A percentile compares a stretch with the other conserved stretches of the same genome.
These are phyloP conservation scores for Somateria mollissima DNA, from an alignment of 2,797 vertebrate species.

Conservation along the genomic window DNA sequence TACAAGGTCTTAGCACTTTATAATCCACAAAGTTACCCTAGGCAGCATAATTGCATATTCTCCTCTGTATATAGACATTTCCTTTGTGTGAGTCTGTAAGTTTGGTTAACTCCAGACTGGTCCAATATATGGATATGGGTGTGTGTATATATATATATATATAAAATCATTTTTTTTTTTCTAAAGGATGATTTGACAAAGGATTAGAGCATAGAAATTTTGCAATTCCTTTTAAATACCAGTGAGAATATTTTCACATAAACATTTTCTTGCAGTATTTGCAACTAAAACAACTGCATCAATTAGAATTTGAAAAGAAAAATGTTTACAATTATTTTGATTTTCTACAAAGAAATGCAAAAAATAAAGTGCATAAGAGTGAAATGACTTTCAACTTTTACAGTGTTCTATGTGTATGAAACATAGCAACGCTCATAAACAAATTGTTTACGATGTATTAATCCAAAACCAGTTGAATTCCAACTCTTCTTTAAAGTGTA, in stretches of 20 bases:
- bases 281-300: background rate
- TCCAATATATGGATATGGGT: background rate
- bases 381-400: slow-evolving; percentile 30
- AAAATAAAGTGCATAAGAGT: slow-evolving; percentile 46
- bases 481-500: slow-evolving; percentile 3
- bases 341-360: slow-evolving; percentile 18
- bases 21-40: slow-evolving; percentile 21
- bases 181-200: background rate
- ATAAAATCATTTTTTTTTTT: background rate
- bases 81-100: background rate
- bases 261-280: background rate
- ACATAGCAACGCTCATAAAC: background rate
- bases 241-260: background rate
- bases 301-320: slow-evolving; percentile 1
- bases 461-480: background rate
- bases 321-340: background rate
- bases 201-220: background rate
- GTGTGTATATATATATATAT: too few relatives aligned
- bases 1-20: slow-evolving; percentile 23
- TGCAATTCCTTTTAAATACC: background rate
- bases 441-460: background rate
- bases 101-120: background rate
- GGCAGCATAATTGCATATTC: slow-evolving; percentile 12
- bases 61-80: slow-evolving; percentile 1
- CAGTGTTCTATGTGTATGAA: background rate